Evolutionary conservation across 2,888 invertebrate species (phyloP), one percentile per base, ranked within the genome.

Genomic region (Cheilosia grossa): DNA sequence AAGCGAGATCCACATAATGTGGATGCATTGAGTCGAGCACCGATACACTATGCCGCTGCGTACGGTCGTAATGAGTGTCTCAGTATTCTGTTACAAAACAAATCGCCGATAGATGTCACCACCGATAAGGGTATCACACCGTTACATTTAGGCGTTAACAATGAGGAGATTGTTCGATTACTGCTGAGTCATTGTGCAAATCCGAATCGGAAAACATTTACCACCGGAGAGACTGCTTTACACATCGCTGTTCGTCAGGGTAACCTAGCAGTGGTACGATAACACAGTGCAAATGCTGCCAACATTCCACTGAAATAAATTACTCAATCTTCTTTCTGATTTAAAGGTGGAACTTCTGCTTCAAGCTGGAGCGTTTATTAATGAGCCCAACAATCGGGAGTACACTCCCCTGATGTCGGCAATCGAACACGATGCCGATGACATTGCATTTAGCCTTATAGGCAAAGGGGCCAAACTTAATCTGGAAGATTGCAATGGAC

Each of bases 21-120:
- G 2, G 92, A 91, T 88, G 88, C 88, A n/a, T 89, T 89, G 61
- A 77, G 89, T 87, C 89, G 94, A 88, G 95, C 95, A 79, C 95
- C 96, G 0, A 90, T 96, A 72, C 96, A 96, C 90, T 96, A 96
- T 93, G 96, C 96, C 27, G 94, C 95, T 15, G 94, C 94, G 83
- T 93, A 94, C 88, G 95, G 95, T 0, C 94, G 95, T 89, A 89
- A 92, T 61, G 94, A 93, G 63, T 94, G 95, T 89, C 93, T 95
- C 0, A 92, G 93, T 67, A 92, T 95, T 81, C 92, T 96, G 63
- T 89, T 95, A 77, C 93, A 94, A 89, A 93, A 94, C 89, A 95
- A 95, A 93, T 93, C 92, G 7, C 90, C 91, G 4, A 92, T 95
- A 33, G 95, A 96, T 91, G 92, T 94, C 42, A 93, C 94, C 37